phyloP scores from a whole-genome alignment of 2,888 invertebrate genomes.

The Synergus umbraculus region DNA sequence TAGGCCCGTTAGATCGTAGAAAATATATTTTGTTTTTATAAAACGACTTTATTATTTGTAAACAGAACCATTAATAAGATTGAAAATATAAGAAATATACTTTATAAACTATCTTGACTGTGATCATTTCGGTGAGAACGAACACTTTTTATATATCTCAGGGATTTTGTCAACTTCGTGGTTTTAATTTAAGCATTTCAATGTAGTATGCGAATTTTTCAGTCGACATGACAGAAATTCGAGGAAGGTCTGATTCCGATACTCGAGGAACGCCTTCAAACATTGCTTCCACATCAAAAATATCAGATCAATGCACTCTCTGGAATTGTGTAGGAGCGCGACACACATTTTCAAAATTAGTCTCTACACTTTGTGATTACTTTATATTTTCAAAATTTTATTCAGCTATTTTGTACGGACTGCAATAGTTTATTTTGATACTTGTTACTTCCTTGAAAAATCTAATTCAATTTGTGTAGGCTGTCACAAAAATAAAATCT shows the following conservation, averaged over 20 bases:
- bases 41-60: background rate
- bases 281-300: background rate
- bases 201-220: constrained; percentile 9
- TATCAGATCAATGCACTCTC: constrained; percentile 28
- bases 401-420: background rate
- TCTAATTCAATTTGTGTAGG: background rate
- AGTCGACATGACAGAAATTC: constrained; percentile 15
- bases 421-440: background rate
- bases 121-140: background rate
- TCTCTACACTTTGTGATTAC: background rate
- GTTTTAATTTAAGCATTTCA: background rate
- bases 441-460: constrained; percentile 3
- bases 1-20: background rate
- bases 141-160: background rate
- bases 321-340: background rate
- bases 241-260: constrained; percentile 27
- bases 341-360: background rate
- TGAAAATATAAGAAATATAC: background rate
- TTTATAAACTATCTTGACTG: background rate
- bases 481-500: constrained; percentile 16
- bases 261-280: background rate
- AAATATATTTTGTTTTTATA: background rate
- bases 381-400: constrained; percentile 1
- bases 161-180: constrained; percentile 1
- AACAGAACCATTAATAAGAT: too few relatives aligned